Percentiles rank a stretch among this genome's conserved stretches.
phyloP scores from a whole-genome alignment of 2,797 vertebrate genomes.

The Rhodeus uyekii region DNA sequence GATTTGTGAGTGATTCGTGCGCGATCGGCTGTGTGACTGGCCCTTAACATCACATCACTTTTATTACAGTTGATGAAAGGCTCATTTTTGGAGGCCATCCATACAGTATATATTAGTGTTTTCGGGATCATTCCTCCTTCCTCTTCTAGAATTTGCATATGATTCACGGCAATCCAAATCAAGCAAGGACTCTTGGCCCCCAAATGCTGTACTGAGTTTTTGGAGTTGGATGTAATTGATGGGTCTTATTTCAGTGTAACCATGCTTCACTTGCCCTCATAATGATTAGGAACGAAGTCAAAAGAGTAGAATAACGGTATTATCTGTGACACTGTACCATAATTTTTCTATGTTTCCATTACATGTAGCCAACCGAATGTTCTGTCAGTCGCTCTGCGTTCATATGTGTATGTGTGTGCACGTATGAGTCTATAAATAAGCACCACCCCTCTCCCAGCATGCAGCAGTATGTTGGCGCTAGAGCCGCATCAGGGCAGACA shows the following conservation, averaged over 20 bases:
- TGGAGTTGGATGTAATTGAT: not conserved
- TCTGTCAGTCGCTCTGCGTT: not conserved
- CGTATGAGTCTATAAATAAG: constrained; percentile 39
- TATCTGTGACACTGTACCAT: constrained; percentile 10
- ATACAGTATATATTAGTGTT: constrained; percentile 35
- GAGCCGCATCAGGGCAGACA: constrained; percentile 17
- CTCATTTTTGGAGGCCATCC: constrained; percentile 20
- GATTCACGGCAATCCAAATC: constrained; percentile 46
- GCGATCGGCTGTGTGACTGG: too few species aligned
- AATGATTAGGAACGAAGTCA: constrained; percentile 44
- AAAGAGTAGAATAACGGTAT: not conserved
- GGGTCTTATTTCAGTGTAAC: constrained; percentile 43
- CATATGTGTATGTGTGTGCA: constrained; percentile 8
- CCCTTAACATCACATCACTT: not conserved
- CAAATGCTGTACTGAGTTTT: not conserved
- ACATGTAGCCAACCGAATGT: not conserved
- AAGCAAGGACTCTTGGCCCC: constrained; percentile 9
- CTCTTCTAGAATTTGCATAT: constrained; percentile 46
- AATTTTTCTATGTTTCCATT: constrained; percentile 12
- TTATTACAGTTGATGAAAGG: not conserved
- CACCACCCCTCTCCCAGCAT: constrained; percentile 11
- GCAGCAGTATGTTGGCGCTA: constrained; percentile 1
- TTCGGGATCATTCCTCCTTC: constrained; percentile 36
- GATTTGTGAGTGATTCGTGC: too few species aligned
- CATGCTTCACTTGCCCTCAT: constrained; percentile 39